Evolutionary conservation across 2,888 invertebrate species (phyloP), one percentile per base, ranked within the genome.

Genomic region (Acleris cristana): DNA sequence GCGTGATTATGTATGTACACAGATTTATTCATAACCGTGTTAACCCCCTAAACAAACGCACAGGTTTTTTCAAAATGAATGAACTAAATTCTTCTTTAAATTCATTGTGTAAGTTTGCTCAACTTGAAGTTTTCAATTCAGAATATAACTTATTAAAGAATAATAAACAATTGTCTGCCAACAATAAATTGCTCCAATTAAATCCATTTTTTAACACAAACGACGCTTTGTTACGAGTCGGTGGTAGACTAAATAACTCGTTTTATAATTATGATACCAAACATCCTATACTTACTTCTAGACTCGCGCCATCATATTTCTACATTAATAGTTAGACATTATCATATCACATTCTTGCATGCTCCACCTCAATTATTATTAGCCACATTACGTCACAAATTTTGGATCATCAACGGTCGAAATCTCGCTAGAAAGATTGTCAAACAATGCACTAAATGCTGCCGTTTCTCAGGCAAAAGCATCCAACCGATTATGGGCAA

Each of bases 401-500:
- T 62, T 53, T 74, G 72, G 73, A 53, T 67, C 3, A 53, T 72
- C 16, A 61, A 63, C 40, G 71, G 73, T 34, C 57, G 72, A 10
- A 70, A 65, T 18, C 65, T 74, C 1, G 64, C 70, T 3, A 45
- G 72, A 19, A 65, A 69, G 26, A 66, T 53, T 0, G 69, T 69
- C n/a, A 69, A 61, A 19, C 21, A 62, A 0, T 73, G 71, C 56
- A 16, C 67, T 1, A 61, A 6, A 34, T 73, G 73, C 64, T 65
- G 67, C 45, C 55, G 68, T 21, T 70, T 69, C 56, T 44, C 64
- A 26, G 71, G 70, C 2, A 68, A 49, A 55, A 62, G 64, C 6
- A 55, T 67, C 21, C 69, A 71, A 49, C 73, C 73, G 14, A 71
- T 72, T 18, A 76, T 74, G 76, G 73, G 66, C 4, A 59, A 72